phyloP scores from a whole-genome alignment of 2,888 invertebrate species.

The Phasia obesa region DNA sequence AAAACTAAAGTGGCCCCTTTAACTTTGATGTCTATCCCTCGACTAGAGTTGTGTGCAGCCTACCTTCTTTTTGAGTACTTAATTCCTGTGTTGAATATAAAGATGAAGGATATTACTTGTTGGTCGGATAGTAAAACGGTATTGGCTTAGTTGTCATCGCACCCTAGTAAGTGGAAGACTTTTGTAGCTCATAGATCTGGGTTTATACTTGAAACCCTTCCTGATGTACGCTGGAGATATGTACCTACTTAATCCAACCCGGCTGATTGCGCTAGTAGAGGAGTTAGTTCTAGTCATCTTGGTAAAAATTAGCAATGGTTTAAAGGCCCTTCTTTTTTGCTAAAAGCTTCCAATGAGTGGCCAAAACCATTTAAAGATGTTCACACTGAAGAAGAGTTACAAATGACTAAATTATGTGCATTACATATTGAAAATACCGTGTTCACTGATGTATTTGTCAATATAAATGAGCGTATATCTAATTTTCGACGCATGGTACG shows the following conservation, averaged over 20 bases:
- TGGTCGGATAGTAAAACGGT: conserved; percentile 54
- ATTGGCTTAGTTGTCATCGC: conserved; percentile 36
- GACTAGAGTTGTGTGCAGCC: conserved; percentile 34
- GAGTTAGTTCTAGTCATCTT: conserved; percentile 30
- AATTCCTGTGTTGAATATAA: not conserved
- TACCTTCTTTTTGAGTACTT: conserved; percentile 39
- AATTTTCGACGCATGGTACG: no score
- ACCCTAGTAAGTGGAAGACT: conserved; percentile 39
- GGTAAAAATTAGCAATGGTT: conserved; percentile 24
- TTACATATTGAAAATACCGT: not conserved
- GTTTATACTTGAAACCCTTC: conserved; percentile 31
- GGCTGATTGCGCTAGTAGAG: conserved; percentile 45
- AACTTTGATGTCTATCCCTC: conserved; percentile 27
- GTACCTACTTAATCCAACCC: conserved; percentile 42
- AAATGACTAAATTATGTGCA: not conserved
- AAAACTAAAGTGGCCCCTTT: conserved; percentile 42
- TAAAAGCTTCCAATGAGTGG: not conserved
- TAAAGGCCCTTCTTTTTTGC: conserved; percentile 25
- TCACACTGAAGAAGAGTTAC: conserved; percentile 15
- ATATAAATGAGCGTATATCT: not conserved
- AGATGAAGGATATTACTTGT: not conserved
- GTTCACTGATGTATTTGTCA: not conserved
- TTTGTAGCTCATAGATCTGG: conserved; percentile 28
- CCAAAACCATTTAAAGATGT: not conserved
- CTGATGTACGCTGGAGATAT: conserved; percentile 45